Base-by-base conservation (phyloP, 2,113 vertebrate species). In the Pipa parva region DNA sequence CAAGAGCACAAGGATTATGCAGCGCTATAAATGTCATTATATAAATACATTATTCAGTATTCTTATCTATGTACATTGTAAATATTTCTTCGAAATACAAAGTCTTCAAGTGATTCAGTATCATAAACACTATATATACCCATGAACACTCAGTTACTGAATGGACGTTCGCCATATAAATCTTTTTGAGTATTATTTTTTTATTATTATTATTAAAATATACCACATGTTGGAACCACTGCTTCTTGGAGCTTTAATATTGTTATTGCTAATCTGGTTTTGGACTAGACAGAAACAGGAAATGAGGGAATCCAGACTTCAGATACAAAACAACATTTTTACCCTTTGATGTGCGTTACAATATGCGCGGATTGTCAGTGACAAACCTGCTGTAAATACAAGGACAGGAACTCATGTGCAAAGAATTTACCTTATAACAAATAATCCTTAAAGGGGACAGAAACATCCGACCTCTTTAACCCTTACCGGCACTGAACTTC, bases 261-360 rank as follows among this genome's bases (percentile, higher is more conserved):
- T 70, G 37, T 42, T 52, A 45, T 58, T 42, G 56, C 65, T 45
- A 60, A 61, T 70, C 66, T 68, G 65, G 36, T 12, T 29, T 45
- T 52, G 45, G 45, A 42, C 22, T 26, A 61, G 66, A 70, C 66
- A 54, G 66, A 59, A 54, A 61, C 66, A 70, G 66, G 66, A 70
- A 70, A 70, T 70, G 66, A 70, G 54, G 48, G 66, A 70, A 54
- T 54, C 57, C 24, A 39, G 28, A 21, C 66, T 46, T 57, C 5
- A 70, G 58, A 70, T 49, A 69, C 48, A 58, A 49, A 70, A 45
- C 33, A 60, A 46, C 29, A 5, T 29, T 42, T 11, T 12, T 39
- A 7, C 48, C 25, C 58, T 70, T 70, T 70, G 66, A 70, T 70
- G 66, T 70, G 66, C 52, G 57, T 20, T 31, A 18, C 57, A 61